Evolutionary conservation across 2,113 vertebrate genomes (phyloP), one percentile per base, ranked within the genome.

Genomic region (Delphinus delphis): DNA sequence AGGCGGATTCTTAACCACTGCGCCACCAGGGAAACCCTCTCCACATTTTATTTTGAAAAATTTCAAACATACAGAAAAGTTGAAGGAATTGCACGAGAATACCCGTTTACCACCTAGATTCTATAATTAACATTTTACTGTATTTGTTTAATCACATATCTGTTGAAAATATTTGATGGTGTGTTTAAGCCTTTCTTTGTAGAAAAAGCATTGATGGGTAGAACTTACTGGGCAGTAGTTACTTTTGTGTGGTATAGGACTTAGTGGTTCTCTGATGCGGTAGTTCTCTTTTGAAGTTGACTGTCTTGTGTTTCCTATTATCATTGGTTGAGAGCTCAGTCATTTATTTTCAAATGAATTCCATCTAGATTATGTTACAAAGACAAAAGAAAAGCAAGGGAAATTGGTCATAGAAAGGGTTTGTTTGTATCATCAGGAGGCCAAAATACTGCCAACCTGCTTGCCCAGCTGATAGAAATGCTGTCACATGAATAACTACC

Each of bases 261-360:
- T 80, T 80, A n/a, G 11, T 50, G 25, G 63, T 62, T 92, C 73
- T 86, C 67, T 86, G 62, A 71, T 65, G 23, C 36, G 33, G 44
- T 74, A 44, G 17, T 91, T 79, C 12, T 33, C 65, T 74, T 58
- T 36, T 41, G 77, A 88, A 84, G 28, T 28, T 38, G 28, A 62
- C 38, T 68, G 6, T 95, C 17, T 71, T 83, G 31, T 87, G 31
- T 68, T 89, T 23, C 14, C 31, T 3, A 1, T 62, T n/a, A 18
- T 31, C 67, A 28, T 47, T 73, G 76, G 58, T 95, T 73, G 67
- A 84, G 53, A 82, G 23, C 33, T 74, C 77, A 91, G 1, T 80
- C 58, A 70, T 71, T 95, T 88, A 58, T 80, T 94, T 96, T 93
- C 63, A 93, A 13, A 82, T 92, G 82, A 95, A 93, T 90, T 93